phyloP scores from a whole-genome alignment of 2,113 vertebrate species.

The Pseudorectes ferrugineus region DNA sequence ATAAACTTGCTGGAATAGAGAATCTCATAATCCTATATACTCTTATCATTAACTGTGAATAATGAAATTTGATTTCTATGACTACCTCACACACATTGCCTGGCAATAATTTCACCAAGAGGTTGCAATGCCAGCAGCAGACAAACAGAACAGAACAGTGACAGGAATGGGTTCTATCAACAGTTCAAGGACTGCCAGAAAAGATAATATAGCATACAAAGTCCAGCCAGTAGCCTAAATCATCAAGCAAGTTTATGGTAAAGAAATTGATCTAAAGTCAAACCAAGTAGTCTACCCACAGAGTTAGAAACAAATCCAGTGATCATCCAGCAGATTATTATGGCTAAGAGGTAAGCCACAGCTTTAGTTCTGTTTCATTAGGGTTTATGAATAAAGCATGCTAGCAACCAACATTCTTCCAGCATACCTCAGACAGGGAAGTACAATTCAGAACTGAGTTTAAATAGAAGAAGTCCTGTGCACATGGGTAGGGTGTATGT shows the following conservation, averaged over 20 bases:
- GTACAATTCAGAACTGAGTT: background rate
- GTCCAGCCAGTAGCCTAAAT: background rate
- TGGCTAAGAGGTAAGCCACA: background rate
- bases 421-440: background rate
- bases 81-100: background rate
- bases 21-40: background rate
- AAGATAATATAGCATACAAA: background rate
- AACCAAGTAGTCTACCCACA: background rate
- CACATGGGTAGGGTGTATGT: background rate
- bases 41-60: background rate
- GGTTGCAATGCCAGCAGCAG: background rate
- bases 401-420: background rate
- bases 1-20: background rate
- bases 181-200: background rate
- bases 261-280: background rate
- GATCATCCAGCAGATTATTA: background rate
- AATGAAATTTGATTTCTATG: background rate
- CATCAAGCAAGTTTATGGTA: background rate
- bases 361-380: background rate
- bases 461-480: background rate
- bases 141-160: background rate
- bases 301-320: background rate
- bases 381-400: fast-evolving
- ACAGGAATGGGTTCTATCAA: background rate
- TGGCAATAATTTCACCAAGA: background rate